phyloP scores from a whole-genome alignment of 2,888 invertebrate genomes.

The Diarsia dahlii region DNA sequence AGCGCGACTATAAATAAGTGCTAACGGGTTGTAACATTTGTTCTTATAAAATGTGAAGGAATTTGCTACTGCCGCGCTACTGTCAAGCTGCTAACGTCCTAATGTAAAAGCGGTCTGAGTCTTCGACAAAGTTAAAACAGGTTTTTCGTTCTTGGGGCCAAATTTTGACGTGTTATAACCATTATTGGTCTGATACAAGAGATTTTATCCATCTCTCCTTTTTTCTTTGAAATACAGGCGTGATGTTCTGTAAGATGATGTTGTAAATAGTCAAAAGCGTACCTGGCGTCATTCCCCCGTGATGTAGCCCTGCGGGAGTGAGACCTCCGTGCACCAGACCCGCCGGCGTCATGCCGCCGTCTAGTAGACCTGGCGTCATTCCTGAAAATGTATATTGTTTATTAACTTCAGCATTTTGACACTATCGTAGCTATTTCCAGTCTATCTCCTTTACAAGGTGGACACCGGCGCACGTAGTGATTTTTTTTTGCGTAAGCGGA shows the following conservation, averaged over 20 bases:
- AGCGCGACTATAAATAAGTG: too few relatives aligned
- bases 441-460: not conserved
- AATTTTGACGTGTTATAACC: not conserved
- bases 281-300: slow-evolving; percentile 87
- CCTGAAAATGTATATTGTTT: slow-evolving; percentile 61
- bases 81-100: too few relatives aligned
- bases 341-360: slow-evolving; percentile 80
- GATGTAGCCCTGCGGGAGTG: slow-evolving; percentile 85
- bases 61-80: too few relatives aligned
- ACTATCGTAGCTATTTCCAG: not conserved
- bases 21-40: too few relatives aligned
- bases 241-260: not conserved
- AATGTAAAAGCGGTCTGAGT: too few relatives aligned
- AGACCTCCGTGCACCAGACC: slow-evolving; percentile 84
- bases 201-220: too few relatives aligned
- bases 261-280: slow-evolving; percentile 35
- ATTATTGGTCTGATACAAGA: not conserved
- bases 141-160: not conserved
- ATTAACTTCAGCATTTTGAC: not conserved
- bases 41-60: too few relatives aligned
- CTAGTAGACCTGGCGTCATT: slow-evolving; percentile 81
- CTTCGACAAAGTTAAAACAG: not conserved
- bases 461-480: not conserved
- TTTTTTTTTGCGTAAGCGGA: too few relatives aligned
- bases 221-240: not conserved